Conservation (phyloP, 1,140 invertebrate genomes). For the Elysia chlorotica region DNA sequence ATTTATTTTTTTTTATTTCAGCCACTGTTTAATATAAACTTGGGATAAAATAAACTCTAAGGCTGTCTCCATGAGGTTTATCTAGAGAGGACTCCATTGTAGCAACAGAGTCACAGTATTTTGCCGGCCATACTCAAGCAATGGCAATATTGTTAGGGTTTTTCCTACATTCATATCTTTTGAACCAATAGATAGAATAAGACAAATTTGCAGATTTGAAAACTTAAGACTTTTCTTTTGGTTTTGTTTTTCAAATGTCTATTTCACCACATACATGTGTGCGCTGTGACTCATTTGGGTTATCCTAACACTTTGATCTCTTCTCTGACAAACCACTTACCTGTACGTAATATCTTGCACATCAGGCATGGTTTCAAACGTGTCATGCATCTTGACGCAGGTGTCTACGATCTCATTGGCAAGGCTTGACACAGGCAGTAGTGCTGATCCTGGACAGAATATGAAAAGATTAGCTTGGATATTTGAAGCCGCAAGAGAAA, state of each 20-base stretch:
- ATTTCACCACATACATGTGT: not conserved
- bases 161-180: not conserved
- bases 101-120: no score
- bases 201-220: no score
- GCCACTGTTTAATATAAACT: no score
- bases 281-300: not conserved
- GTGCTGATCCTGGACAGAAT: conserved; percentile 21
- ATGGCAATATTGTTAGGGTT: not conserved
- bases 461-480: no score
- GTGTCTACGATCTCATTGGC: conserved; percentile 30
- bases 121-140: no score
- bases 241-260: no score
- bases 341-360: conserved; percentile 20
- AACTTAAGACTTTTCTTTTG: no score
- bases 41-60: no score
- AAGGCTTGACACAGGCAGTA: conserved; percentile 24
- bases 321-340: not conserved
- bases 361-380: conserved; percentile 17
- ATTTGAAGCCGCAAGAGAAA: no score
- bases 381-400: conserved; percentile 24
- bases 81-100: no score
- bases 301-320: not conserved
- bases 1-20: no score
- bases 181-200: not conserved
- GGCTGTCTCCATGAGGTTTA: no score